These are phyloP conservation scores for Caenorhabditis sinica DNA, from an alignment of 2,888 invertebrate genomes.

Conservation along the genomic window DNA sequence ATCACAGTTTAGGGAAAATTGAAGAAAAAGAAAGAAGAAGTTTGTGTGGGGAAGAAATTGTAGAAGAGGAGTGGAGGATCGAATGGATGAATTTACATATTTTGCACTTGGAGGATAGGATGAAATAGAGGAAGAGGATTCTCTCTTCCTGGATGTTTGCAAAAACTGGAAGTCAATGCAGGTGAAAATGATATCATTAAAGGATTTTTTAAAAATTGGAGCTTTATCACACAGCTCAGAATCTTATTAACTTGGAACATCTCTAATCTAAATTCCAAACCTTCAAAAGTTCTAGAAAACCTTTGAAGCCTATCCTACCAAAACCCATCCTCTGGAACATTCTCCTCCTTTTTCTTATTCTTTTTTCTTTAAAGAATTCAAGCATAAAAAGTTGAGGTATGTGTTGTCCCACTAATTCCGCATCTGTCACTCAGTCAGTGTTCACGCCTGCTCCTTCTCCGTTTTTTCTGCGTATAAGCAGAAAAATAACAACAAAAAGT, in stretches of 20 bases:
- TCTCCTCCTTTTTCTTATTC: conserved; percentile 7
- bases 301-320: background rate
- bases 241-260: too few relatives aligned
- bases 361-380: conserved; percentile 25
- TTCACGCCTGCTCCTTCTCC: conserved; percentile 23
- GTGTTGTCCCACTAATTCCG: conserved; percentile 31
- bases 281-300: background rate
- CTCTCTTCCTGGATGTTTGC: conserved; percentile 9
- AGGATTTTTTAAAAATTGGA: too few relatives aligned
- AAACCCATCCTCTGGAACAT: conserved; percentile 13
- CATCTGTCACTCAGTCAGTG: conserved; percentile 39
- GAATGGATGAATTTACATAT: conserved; percentile 45
- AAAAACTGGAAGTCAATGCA: background rate
- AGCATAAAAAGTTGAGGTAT: conserved; percentile 45
- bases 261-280: too few relatives aligned
- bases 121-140: background rate
- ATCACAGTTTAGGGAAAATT: conserved; percentile 2
- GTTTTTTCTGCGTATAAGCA: background rate
- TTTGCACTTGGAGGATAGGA: conserved; percentile 25
- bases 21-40: conserved; percentile 16
- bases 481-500: conserved; percentile 23
- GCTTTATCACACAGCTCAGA: too few relatives aligned
- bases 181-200: background rate
- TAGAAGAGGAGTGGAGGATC: conserved; percentile 6
- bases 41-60: conserved; percentile 6